Conservation (phyloP, 2,113 vertebrate species). For the Alethe diademata region DNA sequence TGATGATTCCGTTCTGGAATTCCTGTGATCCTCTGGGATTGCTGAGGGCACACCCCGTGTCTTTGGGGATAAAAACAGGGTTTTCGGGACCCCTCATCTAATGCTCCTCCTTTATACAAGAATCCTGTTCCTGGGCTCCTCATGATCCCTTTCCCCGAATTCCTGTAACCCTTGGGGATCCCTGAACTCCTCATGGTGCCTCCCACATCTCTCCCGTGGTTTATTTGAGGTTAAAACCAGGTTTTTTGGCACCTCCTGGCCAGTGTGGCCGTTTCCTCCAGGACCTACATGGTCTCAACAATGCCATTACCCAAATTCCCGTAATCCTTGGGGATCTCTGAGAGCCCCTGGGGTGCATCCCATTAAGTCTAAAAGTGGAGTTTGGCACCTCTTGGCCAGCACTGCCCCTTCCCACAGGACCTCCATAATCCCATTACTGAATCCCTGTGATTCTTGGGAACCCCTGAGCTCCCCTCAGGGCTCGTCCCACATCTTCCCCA, state of each 20-base stretch:
- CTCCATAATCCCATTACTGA: not conserved
- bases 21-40: too few relatives aligned
- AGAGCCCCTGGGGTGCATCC: not conserved
- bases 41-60: fast-evolving
- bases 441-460: not conserved
- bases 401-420: not conserved
- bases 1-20: not conserved
- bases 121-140: not conserved
- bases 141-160: not conserved
- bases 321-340: not conserved
- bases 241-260: not conserved
- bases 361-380: not conserved
- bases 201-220: not conserved
- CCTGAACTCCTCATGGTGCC: not conserved
- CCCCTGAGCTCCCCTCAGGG: not conserved
- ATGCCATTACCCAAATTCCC: not conserved
- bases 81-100: not conserved
- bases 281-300: not conserved
- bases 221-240: not conserved
- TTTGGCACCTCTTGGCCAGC: too few relatives aligned
- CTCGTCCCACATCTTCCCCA: fast-evolving
- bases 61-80: not conserved
- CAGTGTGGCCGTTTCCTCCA: not conserved
- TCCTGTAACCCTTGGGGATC: too few relatives aligned
- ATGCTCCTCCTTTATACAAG: not conserved